Evolutionary conservation across 2,113 vertebrate species (phyloP), one percentile per base, ranked within the genome.

Genomic region (Anolis carolinensis): DNA sequence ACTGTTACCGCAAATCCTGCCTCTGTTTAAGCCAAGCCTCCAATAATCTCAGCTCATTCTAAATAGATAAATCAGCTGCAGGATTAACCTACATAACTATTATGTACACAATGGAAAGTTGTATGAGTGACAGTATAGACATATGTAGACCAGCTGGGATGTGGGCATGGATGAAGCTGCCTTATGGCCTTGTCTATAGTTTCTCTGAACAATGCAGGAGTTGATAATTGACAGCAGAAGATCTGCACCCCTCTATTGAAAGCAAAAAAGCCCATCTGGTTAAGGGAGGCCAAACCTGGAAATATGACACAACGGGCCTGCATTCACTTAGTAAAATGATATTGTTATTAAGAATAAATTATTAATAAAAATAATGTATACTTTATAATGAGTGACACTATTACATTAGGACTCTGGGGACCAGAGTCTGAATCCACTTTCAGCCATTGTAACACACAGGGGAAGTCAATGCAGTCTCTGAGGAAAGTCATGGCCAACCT

Each of bases 51-150:
- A 30, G 48, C 25, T 23, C 25, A 67, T 67, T 67, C 55, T 62
- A 20, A 62, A 79, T 23, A 62, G n/a, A 62, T 34, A 79, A 62
- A 79, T 79, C 77, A 79, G 30, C n/a, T 34, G 18, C 20, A 79
- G 77, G 18, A 62, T 79, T 79, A 79, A 79, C 52, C 77, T 79
- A 59, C 55, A 79, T 34, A 79, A 79, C n/a, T 62, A 34, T 74
- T 44, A 44, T 23, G 7, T 44, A 20, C 21, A 21, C 21, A 32
- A 20, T 18, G 30, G 34, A 59, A 79, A 62, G 8, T 62, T 34
- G 16, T 59, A 34, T 34, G n/a, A 62, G 50, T 34, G 52, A 79
- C 9, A 10, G n/a, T 18, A 5, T 9, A 50, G 32, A 62, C 52
- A 23, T 23, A 79, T 32, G 76, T 34, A 50, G 30, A 59, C 76